Evolutionary conservation across 2,113 vertebrate species (phyloP), one percentile per base, ranked within the genome.

Genomic region (Labeo rohita): DNA sequence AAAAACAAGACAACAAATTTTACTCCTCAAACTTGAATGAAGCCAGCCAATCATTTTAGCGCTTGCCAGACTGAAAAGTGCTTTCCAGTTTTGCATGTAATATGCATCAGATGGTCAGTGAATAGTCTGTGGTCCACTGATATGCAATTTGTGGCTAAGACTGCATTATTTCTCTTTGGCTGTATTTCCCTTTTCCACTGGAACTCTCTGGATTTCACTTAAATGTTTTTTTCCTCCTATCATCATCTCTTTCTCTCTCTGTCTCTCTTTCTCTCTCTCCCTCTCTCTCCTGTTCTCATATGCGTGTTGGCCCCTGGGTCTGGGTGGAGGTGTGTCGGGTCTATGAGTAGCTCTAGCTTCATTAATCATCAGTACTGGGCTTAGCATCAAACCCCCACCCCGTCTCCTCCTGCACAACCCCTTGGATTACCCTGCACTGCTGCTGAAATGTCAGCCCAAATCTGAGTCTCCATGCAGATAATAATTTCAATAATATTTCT

Each of bases 401-500:
- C 96, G 96, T 97, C 96, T 98, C 97, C 97, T 97, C 97, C 96
- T 96, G 96, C 97, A 97, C 97, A 99, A 98, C 97, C 97, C 98
- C 97, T 97, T 94, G 98, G 97, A 99, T 99, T 99, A 99, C 97
- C 96, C 96, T 96, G 97, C 65, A 81, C 88, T 98, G 97, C 97
- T 97, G 96, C 97, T 95, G 96, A 99, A 99, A 99, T 99, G 98
- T 99, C 98, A 99, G 96, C 97, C 97, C 97, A 99, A 99, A 99
- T 99, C 98, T 99, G 97, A 99, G 98, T 98, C 98, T 98, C 98
- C 97, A 99, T 98, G 98, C 98, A 99, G 98, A 99, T 99, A 99
- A 99, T 99, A 97, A 99, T 99, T 99, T 98, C 98, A 99, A 99
- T 99, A 99, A 99, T 99, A 99, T 99, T 99, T 98, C 98, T 99